Percentiles rank a stretch among this genome's conserved stretches.
These are phyloP conservation scores for Zelleria hepariella DNA, from an alignment of 2,888 invertebrate species.

Conservation along the genomic window DNA sequence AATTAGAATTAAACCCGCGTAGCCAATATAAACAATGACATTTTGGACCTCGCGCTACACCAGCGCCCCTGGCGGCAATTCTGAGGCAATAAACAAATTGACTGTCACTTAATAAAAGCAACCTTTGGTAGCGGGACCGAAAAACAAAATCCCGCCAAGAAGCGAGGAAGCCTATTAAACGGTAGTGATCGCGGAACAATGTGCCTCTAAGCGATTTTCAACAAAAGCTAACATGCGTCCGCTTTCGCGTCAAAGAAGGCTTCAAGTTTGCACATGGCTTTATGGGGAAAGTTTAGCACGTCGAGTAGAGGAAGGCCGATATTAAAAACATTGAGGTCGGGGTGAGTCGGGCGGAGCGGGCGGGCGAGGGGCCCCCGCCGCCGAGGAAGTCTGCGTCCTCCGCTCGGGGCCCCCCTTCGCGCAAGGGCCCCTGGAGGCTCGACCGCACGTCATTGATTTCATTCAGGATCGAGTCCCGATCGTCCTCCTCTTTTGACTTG, in stretches of 20 bases:
- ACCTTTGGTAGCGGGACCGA: neutral
- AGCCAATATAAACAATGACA: no score
- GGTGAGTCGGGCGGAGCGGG: slow-evolving; percentile 25
- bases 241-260: slow-evolving; percentile 5
- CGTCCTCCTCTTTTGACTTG: slow-evolving; percentile 60
- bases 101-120: neutral
- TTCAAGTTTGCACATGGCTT: slow-evolving; percentile 42
- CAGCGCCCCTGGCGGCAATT: no score
- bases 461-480: slow-evolving; percentile 39
- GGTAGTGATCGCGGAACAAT: slow-evolving; percentile 6
- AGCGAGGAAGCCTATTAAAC: neutral
- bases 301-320: slow-evolving; percentile 41
- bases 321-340: slow-evolving; percentile 48
- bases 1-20: no score
- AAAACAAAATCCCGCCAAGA: neutral
- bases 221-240: slow-evolving; percentile 5
- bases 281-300: slow-evolving; percentile 49
- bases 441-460: slow-evolving; percentile 72
- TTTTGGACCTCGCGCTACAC: no score
- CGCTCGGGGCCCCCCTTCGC: slow-evolving; percentile 70
- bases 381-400: slow-evolving; percentile 61
- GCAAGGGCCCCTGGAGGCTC: slow-evolving; percentile 76
- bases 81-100: no score
- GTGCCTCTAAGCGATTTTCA: slow-evolving; percentile 3
- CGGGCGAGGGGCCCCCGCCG: slow-evolving; percentile 36